Conservation (phyloP, 2,888 invertebrate species). For the Epirrita christyi region DNA sequence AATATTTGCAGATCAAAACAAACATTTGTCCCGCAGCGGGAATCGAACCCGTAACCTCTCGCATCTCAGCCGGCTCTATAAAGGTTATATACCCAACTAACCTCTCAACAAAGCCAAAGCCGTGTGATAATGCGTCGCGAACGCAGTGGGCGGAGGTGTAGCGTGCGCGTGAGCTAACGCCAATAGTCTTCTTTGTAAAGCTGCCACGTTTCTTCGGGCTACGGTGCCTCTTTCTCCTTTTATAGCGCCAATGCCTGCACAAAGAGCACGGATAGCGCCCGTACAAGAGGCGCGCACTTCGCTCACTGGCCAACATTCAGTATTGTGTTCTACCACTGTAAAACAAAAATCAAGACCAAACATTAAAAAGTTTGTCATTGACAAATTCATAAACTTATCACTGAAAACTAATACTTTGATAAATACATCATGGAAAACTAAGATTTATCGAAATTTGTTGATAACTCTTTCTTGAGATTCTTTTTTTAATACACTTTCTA, state of each 20-base stretch:
- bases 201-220: slow-evolving; percentile 70
- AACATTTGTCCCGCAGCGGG: no score
- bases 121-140: slow-evolving; percentile 67
- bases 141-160: slow-evolving; percentile 69
- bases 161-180: slow-evolving; percentile 69
- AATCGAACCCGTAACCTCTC: no score
- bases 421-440: no score
- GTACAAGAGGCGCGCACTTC: slow-evolving; percentile 73
- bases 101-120: slow-evolving; percentile 73
- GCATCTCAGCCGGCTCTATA: no score
- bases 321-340: slow-evolving; percentile 54
- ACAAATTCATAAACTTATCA: no score
- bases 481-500: no score
- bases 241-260: slow-evolving; percentile 56
- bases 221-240: slow-evolving; percentile 46
- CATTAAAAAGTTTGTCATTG: no score
- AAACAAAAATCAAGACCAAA: slow-evolving; percentile 2
- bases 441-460: no score
- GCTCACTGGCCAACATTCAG: slow-evolving; percentile 76
- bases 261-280: slow-evolving; percentile 62
- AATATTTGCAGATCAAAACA: no score
- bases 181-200: slow-evolving; percentile 69
- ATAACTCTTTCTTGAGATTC: no score
- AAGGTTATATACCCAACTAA: no score
- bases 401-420: no score